Conservation (phyloP, 1,140 invertebrate species). For the fruit fly (Drosophila melanogaster) region Release_6_plus_ISO1_MT NT_037436.4:15814501-15815000, state of each 20-base stretch:
- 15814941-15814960: no score
- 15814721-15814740: slow-evolving; percentile 5
- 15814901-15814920: no score
- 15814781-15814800: background rate
- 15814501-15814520: slow-evolving; percentile 14
- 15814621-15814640: slow-evolving; percentile 39
- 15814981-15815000: no score
- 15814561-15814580: slow-evolving; percentile 51
- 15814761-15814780: background rate
- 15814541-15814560: slow-evolving; percentile 28
- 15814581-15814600: slow-evolving; percentile 40
- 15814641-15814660: slow-evolving; percentile 44
- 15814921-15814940: no score
- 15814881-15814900: no score
- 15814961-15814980: background rate
- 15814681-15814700: slow-evolving; percentile 41
- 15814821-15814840: background rate
- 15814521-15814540: slow-evolving; percentile 33
- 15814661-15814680: slow-evolving; percentile 58
- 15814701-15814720: slow-evolving; percentile 28
- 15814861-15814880: no score
- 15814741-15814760: slow-evolving; percentile 14
- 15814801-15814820: no score
- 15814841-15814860: background rate
- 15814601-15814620: slow-evolving; percentile 44